Evolutionary conservation across 2,113 vertebrate genomes (phyloP).

Genomic region (Vidua chalybeata): DNA sequence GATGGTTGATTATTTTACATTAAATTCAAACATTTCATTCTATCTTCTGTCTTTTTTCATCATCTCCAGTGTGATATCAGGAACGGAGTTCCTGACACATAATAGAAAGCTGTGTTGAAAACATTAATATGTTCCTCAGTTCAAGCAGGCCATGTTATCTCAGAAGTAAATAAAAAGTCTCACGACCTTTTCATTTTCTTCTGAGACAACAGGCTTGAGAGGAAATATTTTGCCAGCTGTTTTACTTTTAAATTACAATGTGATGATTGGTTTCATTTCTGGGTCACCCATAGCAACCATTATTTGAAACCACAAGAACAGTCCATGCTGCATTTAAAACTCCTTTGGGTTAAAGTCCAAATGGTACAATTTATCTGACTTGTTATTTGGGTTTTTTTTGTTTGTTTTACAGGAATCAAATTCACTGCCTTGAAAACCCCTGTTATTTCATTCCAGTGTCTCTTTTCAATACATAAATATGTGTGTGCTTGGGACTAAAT

Average conservation of each 20-base stretch:
- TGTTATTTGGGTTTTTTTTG: neutral
- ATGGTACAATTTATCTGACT: constrained; percentile 5
- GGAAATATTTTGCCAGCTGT: constrained; percentile 74
- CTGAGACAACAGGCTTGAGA: constrained; percentile 64
- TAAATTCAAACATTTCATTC: constrained; percentile 70
- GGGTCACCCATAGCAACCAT: constrained; percentile 74
- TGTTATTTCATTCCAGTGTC: neutral
- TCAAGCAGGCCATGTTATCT: constrained; percentile 70
- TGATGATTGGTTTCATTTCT: constrained; percentile 74
- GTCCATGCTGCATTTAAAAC: constrained; percentile 26
- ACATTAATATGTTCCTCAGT: constrained; percentile 74
- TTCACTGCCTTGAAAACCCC: neutral
- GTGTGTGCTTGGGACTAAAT: neutral
- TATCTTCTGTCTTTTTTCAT: constrained; percentile 77
- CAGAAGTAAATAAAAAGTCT: constrained; percentile 77
- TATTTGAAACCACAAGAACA: constrained; percentile 45
- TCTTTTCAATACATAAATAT: neutral
- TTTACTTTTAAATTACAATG: constrained; percentile 78
- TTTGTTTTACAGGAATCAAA: neutral
- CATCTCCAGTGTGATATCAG: constrained; percentile 65
- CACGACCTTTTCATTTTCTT: constrained; percentile 77
- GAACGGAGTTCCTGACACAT: constrained; percentile 71
- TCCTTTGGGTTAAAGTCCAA: constrained; percentile 44
- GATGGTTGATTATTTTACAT: constrained; percentile 76
- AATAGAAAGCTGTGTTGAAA: constrained; percentile 73